Base-by-base conservation (phyloP, 2,113 vertebrate genomes). In the Anoplopoma fimbria region DNA sequence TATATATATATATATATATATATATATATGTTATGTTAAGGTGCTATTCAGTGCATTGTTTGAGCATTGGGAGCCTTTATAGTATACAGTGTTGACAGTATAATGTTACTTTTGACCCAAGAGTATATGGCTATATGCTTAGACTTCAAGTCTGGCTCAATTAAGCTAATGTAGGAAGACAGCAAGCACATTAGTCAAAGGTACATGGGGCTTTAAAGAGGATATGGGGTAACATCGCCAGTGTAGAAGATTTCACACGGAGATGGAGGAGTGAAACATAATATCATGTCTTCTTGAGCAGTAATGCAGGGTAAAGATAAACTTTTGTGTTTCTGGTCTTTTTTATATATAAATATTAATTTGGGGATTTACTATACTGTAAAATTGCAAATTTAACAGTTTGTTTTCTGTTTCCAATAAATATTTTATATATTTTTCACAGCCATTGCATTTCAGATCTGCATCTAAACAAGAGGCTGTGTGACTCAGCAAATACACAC, bases 121-220 rank as follows among this genome's bases (percentile, higher is more conserved):
- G 75, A 88, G 71, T 82, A 65, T 73, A 72, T 17, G 34, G 14
- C n/a, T 68, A 70, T 64, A 80, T 87, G 82, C 77, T 84, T 63
- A 79, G 85, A 82, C 55, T 65, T 88, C 45, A 75, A 73, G 55
- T 73, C 33, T 80, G 76, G 87, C 81, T 82, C 81, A 55, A 63
- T 85, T 78, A 34, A 65, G 82, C 55, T 77, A 64, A 87, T 74
- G 53, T 29, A 86, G 79, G 73, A 77, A 63, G 67, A 85, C 25
- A 51, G 68, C 29, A 13, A 65, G 58, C 36, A 47, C 47, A 77
- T 84, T 49, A 81, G 69, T 79, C 36, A 84, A 77, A 77, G 51
- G 64, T 73, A 61, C 9, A 67, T 34, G 4, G 10, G 38, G 45
- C 69, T 72, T 75, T 76, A 83, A 83, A 88, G 31, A 81, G 62